Evolutionary conservation across 2,797 vertebrate species (phyloP), one percentile per base, ranked within the genome.

Genomic region (Xerus rutilus): DNA sequence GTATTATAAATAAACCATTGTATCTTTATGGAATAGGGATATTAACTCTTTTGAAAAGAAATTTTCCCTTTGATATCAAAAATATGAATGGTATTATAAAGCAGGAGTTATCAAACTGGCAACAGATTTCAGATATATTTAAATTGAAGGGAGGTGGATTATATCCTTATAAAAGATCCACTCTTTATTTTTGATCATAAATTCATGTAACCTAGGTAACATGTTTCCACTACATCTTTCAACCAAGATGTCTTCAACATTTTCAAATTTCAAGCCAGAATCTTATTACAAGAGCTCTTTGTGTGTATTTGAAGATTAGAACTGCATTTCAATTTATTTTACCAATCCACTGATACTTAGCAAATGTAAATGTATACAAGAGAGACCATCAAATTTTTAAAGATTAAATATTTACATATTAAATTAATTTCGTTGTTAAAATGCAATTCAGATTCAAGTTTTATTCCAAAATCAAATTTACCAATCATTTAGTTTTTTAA

Each of bases 121-220:
- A 96, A 65, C n/a, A 92, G 69, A 88, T 88, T 97, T 95, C 64
- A 92, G 62, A 79, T 82, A 64, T 52, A 94, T 94, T 90, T 96
- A 96, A 96, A 95, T 79, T 79, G 45, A 47, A 92, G 32, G 47
- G 73, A 43, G 76, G 67, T 73, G 35, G 64, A 94, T 92, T 95
- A 88, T 67, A 93, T 2, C 28, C 62, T 97, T 92, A 83, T 89
- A 54, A 85, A 92, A 90, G 72, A 93, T 96, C 62, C 73, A 92
- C 90, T 96, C 95, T 88, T 83, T 93, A 82, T 92, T 94, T 95
- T 97, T 96, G 43, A 93, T 97, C 90, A 96, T 94, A 96, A 95
- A 98, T 97, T 98, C 94, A 95, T 94, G 93, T 96, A 93, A 97
- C 96, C 96, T 95, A 96, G 93, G 86, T 95, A 97, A 96, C 96